Percentiles rank a stretch among this genome's conserved stretches.
phyloP scores from a whole-genome alignment of 2,888 invertebrate genomes.

The Lasioglossum villosulum region DNA sequence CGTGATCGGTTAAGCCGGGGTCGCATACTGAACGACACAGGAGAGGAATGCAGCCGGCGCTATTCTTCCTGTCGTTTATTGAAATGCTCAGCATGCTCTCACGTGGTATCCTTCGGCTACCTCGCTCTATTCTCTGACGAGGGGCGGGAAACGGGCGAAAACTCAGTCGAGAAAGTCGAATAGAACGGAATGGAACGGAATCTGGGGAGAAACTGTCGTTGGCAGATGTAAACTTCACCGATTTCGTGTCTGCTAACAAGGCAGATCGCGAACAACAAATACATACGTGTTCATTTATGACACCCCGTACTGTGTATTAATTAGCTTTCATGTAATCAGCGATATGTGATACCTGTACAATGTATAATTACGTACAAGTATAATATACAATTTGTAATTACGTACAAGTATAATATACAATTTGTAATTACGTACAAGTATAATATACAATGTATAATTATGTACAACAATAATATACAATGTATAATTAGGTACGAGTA shows the following conservation, averaged over 20 bases:
- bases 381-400: no score
- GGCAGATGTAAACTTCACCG: conserved; percentile 66
- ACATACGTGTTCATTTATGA: not conserved
- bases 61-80: conserved; percentile 67
- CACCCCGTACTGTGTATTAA: not conserved
- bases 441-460: not conserved
- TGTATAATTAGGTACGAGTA: no score
- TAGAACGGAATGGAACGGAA: conserved; percentile 57
- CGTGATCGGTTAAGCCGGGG: conserved; percentile 22
- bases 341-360: no score
- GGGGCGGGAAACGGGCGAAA: conserved; percentile 17
- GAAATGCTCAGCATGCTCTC: conserved; percentile 69
- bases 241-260: conserved; percentile 53
- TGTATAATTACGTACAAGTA: no score
- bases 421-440: not conserved
- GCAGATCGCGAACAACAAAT: conserved; percentile 6
- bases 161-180: conserved; percentile 45
- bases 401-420: no score
- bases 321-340: no score
- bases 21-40: conserved; percentile 27
- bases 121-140: conserved; percentile 27
- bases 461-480: no score
- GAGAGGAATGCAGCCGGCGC: conserved; percentile 36
- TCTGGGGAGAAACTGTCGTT: conserved; percentile 53
- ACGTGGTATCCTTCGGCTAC: conserved; percentile 56